Base-by-base conservation (phyloP, 1,140 invertebrate species). In the Zophobas atratus region DNA sequence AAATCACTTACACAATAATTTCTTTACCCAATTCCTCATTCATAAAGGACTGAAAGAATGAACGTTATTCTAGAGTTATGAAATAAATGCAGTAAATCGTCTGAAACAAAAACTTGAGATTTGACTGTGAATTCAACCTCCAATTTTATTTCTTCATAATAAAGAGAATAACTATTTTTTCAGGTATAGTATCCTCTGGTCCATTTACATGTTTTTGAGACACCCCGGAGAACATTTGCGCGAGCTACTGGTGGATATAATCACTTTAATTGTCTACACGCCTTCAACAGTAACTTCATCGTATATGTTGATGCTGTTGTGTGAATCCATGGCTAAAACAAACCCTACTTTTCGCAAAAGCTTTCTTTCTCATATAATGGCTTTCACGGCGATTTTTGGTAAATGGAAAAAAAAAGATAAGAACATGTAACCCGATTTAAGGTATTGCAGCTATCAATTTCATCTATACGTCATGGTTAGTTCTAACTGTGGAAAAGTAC, bases 371-470 rank as follows among this genome's bases (percentile, higher is more conserved):
- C 82, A 86, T 77, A 63, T 85, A 6, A 78, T 86, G 8, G 84
- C 83, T 5, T 85, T 86, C 80, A 79, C 75, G 41, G 83, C 85
- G 1, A 78, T 86, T 55, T 83, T 85, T 57, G 85, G 85, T 84
- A 80, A 80, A 63, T 43, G 49, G 32, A 57, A 43, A 3, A 46
- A 63, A 55, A 36, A 8, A 71, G 36, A 71, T 55, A 41, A 8
- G 1, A 32, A 4, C 35, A 0, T 63, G 8, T 63, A 57, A 35
- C 35, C 35, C 34, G 55, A 57, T 78, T 79, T 72, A 53, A 84
- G 84, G 84, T 6, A 85, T 86, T 77, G 85, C 86, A 1, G 82
- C 84, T 4, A 86, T 86, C 32, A 85, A 86, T 80, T 86, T 86
- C 57, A 86, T 84, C 4, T 86, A 86, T 63, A 81, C 84, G 1